Percentiles rank a stretch among this genome's conserved stretches.
Evolutionary conservation across 2,113 vertebrate species (phyloP).

Genomic region (Tragulus kanchil): DNA sequence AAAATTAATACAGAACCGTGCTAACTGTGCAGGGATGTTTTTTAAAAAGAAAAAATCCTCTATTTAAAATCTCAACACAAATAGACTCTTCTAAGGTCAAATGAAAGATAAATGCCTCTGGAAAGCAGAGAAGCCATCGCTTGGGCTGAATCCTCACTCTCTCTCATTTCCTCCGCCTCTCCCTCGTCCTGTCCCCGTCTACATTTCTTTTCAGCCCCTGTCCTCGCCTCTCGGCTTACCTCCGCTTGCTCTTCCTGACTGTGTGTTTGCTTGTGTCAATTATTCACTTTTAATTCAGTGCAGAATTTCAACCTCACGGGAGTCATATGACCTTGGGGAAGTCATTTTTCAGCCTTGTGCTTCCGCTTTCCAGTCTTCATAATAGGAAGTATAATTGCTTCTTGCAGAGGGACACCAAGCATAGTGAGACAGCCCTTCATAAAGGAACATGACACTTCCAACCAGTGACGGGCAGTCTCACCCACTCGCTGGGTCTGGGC

Average conservation of each 20-base stretch:
- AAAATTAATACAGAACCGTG: slow-evolving; percentile 78
- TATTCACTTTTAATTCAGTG: not conserved
- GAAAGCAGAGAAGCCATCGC: slow-evolving; percentile 71
- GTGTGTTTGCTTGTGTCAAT: not conserved
- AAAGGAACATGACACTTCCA: slow-evolving; percentile 41
- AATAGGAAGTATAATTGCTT: not conserved
- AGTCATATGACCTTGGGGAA: slow-evolving; percentile 27
- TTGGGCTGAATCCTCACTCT: not conserved
- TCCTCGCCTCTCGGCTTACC: not conserved
- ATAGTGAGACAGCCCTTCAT: not conserved
- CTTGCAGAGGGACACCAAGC: not conserved
- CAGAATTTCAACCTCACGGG: not conserved
- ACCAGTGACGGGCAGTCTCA: not conserved
- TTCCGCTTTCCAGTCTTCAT: not conserved
- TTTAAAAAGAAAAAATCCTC: slow-evolving; percentile 72
- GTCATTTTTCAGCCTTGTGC: slow-evolving; percentile 27
- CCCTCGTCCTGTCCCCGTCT: not conserved
- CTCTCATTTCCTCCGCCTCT: not conserved
- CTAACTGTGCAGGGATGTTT: slow-evolving; percentile 73
- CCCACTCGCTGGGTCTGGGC: not conserved
- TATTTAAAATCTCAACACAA: slow-evolving; percentile 82
- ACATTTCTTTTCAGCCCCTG: not conserved
- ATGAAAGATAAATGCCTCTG: slow-evolving; percentile 81
- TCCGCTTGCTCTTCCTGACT: not conserved
- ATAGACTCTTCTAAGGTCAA: slow-evolving; percentile 81